Conservation (phyloP, 2,888 invertebrate genomes). For the Eupeodes luniger region DNA sequence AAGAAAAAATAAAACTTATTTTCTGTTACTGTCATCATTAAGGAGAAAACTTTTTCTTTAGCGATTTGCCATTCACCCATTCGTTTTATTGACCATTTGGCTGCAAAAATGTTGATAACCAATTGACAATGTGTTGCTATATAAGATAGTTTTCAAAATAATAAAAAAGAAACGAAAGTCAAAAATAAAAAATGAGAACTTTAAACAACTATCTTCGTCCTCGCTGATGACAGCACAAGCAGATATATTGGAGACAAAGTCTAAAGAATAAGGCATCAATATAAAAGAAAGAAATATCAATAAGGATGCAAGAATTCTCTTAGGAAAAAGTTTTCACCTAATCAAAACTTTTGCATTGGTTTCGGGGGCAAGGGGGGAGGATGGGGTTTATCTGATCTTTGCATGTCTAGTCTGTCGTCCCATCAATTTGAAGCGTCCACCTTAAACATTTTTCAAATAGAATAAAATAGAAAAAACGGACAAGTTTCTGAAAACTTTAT, state of each 20-base stretch:
- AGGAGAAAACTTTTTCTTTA: conserved; percentile 58
- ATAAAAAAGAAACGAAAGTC: no score
- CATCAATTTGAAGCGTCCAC: conserved; percentile 73
- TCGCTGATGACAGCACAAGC: conserved; percentile 13
- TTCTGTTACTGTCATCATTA: conserved; percentile 68
- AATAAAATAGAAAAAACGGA: conserved; percentile 32
- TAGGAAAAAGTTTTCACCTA: conserved; percentile 70
- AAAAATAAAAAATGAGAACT: conserved; percentile 40
- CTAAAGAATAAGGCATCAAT: conserved; percentile 31
- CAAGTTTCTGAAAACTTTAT: conserved; percentile 56
- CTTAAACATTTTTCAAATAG: conserved; percentile 60
- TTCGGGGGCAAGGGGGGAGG: neutral
- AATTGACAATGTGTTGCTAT: conserved; percentile 73
- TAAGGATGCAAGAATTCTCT: conserved; percentile 60
- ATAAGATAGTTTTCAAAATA: conserved; percentile 37
- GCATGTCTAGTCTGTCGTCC: conserved; percentile 75
- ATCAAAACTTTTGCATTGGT: conserved; percentile 72
- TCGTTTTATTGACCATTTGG: conserved; percentile 72
- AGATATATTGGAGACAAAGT: conserved; percentile 22
- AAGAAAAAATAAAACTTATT: conserved; percentile 39
- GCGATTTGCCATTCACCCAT: conserved; percentile 43
- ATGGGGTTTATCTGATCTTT: conserved; percentile 69
- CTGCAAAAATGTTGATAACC: conserved; percentile 75
- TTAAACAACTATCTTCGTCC: conserved; percentile 70
- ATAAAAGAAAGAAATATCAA: conserved; percentile 63